A percentile compares a stretch with the other conserved stretches of the same genome.
Evolutionary conservation across 2,888 invertebrate species (phyloP).

Genomic region (Netelia fuscicornis): DNA sequence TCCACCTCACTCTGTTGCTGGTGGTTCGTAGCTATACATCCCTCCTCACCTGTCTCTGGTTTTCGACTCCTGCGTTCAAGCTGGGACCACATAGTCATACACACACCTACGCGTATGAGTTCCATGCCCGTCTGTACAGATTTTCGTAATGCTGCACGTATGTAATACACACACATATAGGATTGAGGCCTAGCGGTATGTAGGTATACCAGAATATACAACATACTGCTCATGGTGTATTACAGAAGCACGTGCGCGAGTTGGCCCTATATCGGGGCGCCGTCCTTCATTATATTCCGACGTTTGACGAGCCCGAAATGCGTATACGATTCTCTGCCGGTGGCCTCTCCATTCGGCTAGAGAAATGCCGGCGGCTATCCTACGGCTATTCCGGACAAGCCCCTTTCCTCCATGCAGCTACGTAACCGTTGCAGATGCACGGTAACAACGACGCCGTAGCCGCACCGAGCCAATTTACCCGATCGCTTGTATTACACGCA

Average conservation of each 20-base stretch:
- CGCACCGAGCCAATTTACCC: conserved; percentile 40
- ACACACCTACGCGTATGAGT: conserved; percentile 13
- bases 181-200: conserved; percentile 47
- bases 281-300: conserved; percentile 67
- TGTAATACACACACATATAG: conserved; percentile 51
- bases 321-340: conserved; percentile 49
- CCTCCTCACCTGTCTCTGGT: conserved; percentile 79
- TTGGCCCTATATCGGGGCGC: conserved; percentile 51
- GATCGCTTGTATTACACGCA: conserved; percentile 37
- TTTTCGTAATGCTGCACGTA: conserved; percentile 58
- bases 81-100: conserved; percentile 58
- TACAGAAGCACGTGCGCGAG: conserved; percentile 47
- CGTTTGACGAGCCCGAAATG: conserved; percentile 67
- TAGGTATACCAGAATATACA: conserved; percentile 30
- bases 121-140: conserved; percentile 52
- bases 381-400: conserved; percentile 24
- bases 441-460: conserved; percentile 16
- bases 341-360: conserved; percentile 45
- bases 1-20: conserved; percentile 73
- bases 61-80: conserved; percentile 81
- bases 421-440: conserved; percentile 29
- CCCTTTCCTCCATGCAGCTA: conserved; percentile 34
- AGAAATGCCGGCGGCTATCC: conserved; percentile 58
- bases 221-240: conserved; percentile 26
- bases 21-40: conserved; percentile 56